Evolutionary conservation across 2,113 vertebrate genomes (phyloP), one percentile per base, ranked within the genome.

Genomic region (Onychostruthus taczanowskii): DNA sequence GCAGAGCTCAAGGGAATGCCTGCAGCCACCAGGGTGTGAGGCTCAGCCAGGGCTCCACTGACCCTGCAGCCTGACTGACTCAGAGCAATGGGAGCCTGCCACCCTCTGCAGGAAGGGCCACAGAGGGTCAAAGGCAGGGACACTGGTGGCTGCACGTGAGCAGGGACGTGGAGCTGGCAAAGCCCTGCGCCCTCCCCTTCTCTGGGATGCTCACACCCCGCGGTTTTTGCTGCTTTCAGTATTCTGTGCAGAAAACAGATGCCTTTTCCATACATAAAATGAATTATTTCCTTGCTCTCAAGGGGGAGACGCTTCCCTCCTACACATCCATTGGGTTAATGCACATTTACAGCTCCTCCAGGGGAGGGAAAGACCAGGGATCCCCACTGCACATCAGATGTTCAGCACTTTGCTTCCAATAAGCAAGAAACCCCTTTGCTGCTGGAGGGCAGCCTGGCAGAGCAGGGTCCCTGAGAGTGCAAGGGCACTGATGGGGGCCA

Each of bases 61-160:
- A 19, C 28, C 50, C 55, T 7, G 6, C 68, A 68, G 69, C 68
- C 53, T 81, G 37, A 39, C 3, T 4, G 20, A 11, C 3, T 27
- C 46, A 44, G 55, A 62, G 19, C 9, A 0, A 17, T 0, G 3
- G 7, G 2, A 33, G 37, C 24, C 56, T 58, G 59, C 10, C 27
- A 58, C 1, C 23, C 67, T 62, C 46, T 30, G 69, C 87, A 73
- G 59, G 53, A 83, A 59, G 9, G 14, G 13, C 11, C 81, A 20
- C 13, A 11, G 18, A 28, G 24, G 13, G 39, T 20, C 88, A 69
- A 39, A 52, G n/a, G 14, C 2, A 59, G 43, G 67, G 59, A 41
- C 59, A 44, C 30, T 3, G 17, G 33, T 15, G 55, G 43, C 52
- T 75, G 66, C 18, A 13, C 43, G 28, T 23, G 50, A 93, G 53